A percentile compares a stretch with the other conserved stretches of the same genome.
These are phyloP conservation scores for Sebastes aleutianus DNA, from an alignment of 2,797 vertebrate genomes.

Conservation along the genomic window DNA sequence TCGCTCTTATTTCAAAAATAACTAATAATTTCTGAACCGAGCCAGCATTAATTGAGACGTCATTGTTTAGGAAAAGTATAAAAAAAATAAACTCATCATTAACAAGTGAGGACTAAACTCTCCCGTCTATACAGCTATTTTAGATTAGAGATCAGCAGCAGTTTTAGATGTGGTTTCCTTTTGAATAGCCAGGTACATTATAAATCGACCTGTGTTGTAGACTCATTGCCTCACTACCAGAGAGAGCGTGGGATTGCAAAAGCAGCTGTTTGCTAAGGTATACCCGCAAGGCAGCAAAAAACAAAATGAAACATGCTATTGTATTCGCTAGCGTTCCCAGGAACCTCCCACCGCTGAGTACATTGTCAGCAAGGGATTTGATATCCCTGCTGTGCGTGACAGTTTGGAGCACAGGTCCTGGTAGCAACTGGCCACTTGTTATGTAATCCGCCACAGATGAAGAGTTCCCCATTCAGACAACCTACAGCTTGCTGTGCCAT, in stretches of 20 bases:
- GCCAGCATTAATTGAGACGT: not conserved
- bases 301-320: not conserved
- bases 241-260: conserved; percentile 33
- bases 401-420: conserved; percentile 52
- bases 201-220: conserved; percentile 19
- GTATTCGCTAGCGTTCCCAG: not conserved
- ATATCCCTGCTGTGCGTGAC: conserved; percentile 62
- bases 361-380: conserved; percentile 41
- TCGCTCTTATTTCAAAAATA: not conserved
- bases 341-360: conserved; percentile 8
- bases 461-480: conserved; percentile 53
- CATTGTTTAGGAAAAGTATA: not conserved
- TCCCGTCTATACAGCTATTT: too few relatives aligned
- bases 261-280: conserved; percentile 28
- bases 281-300: not conserved
- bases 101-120: too few relatives aligned
- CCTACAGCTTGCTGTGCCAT: conserved; percentile 27
- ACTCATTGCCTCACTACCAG: conserved; percentile 1
- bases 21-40: not conserved
- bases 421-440: conserved; percentile 60
- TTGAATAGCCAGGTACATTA: conserved; percentile 23
- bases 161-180: conserved; percentile 22
- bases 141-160: not conserved
- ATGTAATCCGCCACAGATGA: conserved; percentile 63
- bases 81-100: too few relatives aligned